Conservation (phyloP, 2,113 vertebrate species). For the Centropus unirufus region DNA sequence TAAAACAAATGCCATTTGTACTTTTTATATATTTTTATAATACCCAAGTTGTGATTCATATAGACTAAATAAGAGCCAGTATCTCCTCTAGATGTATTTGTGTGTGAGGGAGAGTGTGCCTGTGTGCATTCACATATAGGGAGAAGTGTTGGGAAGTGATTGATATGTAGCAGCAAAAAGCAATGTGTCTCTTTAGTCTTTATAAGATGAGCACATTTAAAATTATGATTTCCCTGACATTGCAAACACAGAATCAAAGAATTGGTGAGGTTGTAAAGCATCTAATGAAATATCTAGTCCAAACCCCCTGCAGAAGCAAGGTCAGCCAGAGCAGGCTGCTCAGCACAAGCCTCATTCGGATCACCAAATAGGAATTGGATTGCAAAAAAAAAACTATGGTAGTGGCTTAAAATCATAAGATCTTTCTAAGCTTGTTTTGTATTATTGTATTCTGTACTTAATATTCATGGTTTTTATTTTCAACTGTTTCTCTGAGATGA, state of each 20-base stretch:
- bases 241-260: background rate
- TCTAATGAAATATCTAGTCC: background rate
- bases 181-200: background rate
- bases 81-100: background rate
- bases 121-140: background rate
- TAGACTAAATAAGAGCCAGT: background rate
- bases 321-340: background rate
- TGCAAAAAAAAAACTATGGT: background rate
- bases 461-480: background rate
- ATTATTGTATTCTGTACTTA: background rate
- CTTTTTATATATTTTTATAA: background rate
- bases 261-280: background rate
- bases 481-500: background rate
- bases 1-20: background rate
- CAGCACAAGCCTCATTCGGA: background rate
- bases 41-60: background rate
- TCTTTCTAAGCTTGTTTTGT: background rate
- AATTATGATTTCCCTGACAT: background rate
- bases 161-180: background rate
- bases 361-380: background rate
- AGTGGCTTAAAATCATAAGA: background rate
- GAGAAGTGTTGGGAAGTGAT: background rate
- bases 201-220: background rate
- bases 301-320: background rate
- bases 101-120: background rate